phyloP scores from a whole-genome alignment of 1,140 invertebrate species.

The Bathynomus jamesi region DNA sequence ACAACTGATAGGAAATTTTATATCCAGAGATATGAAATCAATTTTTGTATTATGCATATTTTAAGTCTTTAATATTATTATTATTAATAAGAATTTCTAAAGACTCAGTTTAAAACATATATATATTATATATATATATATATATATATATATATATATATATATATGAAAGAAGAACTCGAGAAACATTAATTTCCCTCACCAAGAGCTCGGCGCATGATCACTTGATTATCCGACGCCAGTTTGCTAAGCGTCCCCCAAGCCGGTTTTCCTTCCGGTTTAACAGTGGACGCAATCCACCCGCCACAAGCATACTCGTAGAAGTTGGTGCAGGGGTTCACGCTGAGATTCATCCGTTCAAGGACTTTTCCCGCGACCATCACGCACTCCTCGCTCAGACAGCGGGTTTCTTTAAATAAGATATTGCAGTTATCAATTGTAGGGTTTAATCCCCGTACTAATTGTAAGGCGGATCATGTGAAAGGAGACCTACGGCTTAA shows the following conservation, averaged over 20 bases:
- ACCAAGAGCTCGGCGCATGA: constrained; percentile 54
- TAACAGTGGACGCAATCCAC: constrained; percentile 51
- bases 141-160: constrained; percentile 16
- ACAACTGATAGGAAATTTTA: too few relatives aligned
- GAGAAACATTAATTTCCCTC: constrained; percentile 1
- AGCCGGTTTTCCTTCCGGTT: constrained; percentile 53
- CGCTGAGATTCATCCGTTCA: constrained; percentile 65
- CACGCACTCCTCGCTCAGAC: constrained; percentile 23
- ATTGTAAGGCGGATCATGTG: too few relatives aligned
- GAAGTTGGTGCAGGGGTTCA: constrained; percentile 51
- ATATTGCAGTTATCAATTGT: too few relatives aligned
- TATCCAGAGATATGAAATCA: too few relatives aligned
- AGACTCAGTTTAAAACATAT: too few relatives aligned
- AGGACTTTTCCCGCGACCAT: constrained; percentile 51
- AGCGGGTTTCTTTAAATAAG: too few relatives aligned
- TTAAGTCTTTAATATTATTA: too few relatives aligned
- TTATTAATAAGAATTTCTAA: too few relatives aligned
- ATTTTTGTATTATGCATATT: too few relatives aligned
- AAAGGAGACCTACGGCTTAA: too few relatives aligned
- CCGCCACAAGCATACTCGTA: constrained; percentile 53
- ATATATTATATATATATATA: constrained; percentile 24
- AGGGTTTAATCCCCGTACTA: too few relatives aligned
- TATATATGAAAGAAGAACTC: constrained; percentile 3
- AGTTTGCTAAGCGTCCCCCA: constrained; percentile 93
- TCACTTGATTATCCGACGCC: constrained; percentile 86